These are phyloP conservation scores for Phoxinus phoxinus DNA, from an alignment of 2,113 vertebrate species.

Conservation along the genomic window DNA sequence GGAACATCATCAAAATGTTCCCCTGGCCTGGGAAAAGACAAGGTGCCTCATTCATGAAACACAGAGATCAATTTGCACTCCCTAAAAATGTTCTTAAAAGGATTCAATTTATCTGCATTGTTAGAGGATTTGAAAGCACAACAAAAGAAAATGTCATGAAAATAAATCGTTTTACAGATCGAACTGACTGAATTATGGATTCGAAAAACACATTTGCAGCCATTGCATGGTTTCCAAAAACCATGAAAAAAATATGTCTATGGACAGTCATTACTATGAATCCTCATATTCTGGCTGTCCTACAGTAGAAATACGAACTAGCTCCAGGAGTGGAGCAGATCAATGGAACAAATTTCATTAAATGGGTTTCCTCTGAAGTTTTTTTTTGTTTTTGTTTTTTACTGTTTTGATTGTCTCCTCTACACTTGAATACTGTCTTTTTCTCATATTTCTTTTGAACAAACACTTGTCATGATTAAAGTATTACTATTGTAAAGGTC, in stretches of 20 bases:
- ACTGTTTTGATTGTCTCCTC: slow-evolving; percentile 16
- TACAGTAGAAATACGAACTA: slow-evolving; percentile 3
- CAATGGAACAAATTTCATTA: slow-evolving; percentile 22
- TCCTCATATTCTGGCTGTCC: slow-evolving; percentile 17
- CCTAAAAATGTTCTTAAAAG: slow-evolving; percentile 10
- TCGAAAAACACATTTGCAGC: slow-evolving; percentile 27
- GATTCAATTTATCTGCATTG: slow-evolving; percentile 30
- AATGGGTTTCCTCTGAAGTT: slow-evolving; percentile 23
- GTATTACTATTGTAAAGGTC: background rate
- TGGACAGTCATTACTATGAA: slow-evolving; percentile 26
- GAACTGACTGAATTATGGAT: background rate
- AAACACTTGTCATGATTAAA: background rate
- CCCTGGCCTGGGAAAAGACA: slow-evolving; percentile 25
- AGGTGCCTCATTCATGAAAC: slow-evolving; percentile 35
- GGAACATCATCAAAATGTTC: slow-evolving; percentile 39
- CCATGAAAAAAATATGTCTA: too few species aligned
- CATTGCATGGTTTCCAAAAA: slow-evolving; percentile 5
- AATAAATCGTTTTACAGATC: slow-evolving; percentile 25
- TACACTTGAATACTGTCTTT: slow-evolving; percentile 3
- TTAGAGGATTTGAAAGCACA: slow-evolving; percentile 41
- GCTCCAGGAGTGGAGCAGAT: background rate
- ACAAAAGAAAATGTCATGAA: slow-evolving; percentile 37
- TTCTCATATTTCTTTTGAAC: slow-evolving; percentile 5
- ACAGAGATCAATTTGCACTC: slow-evolving; percentile 36
- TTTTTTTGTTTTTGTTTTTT: too few species aligned